Evolutionary conservation across 1,140 invertebrate genomes (phyloP), one percentile per base, ranked within the genome.

Genomic region (Drepana arcuata): DNA sequence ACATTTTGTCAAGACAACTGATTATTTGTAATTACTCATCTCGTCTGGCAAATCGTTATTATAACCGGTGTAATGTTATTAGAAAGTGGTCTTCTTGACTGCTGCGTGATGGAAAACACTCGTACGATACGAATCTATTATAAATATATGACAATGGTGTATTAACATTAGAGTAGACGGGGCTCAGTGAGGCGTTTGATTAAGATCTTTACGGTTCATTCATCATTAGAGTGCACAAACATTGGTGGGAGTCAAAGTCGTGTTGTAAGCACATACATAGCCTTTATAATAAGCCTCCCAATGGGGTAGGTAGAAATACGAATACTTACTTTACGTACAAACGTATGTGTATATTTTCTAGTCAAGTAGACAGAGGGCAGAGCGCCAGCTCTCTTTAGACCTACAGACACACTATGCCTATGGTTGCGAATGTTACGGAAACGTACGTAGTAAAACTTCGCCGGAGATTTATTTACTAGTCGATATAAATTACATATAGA

Each of bases 1-100:
- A 41, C 58, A 71, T n/a, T 75, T 75, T 75, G 68, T 75, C 71
- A 75, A 64, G 55, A 70, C 35, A 48, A 57, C 42, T 59, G 58
- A 50, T 48, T 59, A 53, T 52, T 47, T 45, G 59, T 70, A 68
- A 73, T 73, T 67, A 71, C 56, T 68, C 59, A 72, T 63, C 56
- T 46, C 58, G 59, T 55, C n/a, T n/a, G 38, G 39, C 53, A 68
- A 72, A 70, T 69, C 64, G 67, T 72, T 70, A 72, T 71, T 63
- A 65, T 57, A 62, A 57, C 45, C 52, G 41, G 54, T n/a, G n/a
- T 52, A 48, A 55, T 46, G 37, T 51, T 62, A 67, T 67, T 75
- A 75, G 68, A 72, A 70, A 70, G 68, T 61, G 55, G 49, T 55
- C 44, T 37, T 36, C 46, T 48, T 41, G 49, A 48, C 53, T 48